These are phyloP conservation scores for Echinarachnius parma DNA, from an alignment of 53 echinoderm and acorn worm species.

Conservation along the genomic window DNA sequence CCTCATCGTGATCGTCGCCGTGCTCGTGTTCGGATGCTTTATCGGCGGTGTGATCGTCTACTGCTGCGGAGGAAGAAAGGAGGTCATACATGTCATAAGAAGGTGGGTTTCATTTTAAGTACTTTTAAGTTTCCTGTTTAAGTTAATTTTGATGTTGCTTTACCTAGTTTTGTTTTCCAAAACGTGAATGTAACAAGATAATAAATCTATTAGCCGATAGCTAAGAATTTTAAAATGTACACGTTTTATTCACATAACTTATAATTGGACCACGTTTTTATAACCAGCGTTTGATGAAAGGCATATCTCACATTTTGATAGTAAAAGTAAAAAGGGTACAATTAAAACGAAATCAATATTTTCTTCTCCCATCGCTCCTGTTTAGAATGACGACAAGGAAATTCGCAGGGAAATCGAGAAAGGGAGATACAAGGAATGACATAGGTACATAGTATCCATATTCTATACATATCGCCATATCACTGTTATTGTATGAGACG, in stretches of 20 bases:
- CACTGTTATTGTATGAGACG: no score
- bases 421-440: neutral
- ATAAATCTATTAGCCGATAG: no score
- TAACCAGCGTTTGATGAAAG: no score
- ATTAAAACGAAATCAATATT: neutral
- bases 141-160: no score
- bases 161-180: neutral
- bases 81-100: constrained; percentile 29
- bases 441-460: no score
- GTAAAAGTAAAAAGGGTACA: no score
- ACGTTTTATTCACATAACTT: no score
- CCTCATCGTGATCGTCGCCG: constrained; percentile 23
- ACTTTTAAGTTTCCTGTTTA: no score
- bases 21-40: constrained; percentile 8
- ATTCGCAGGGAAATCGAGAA: constrained; percentile 10
- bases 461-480: no score
- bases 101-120: constrained; percentile 3
- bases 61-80: constrained; percentile 23
- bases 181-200: neutral
- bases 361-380: neutral
- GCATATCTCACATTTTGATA: no score
- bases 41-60: constrained; percentile 32
- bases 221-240: no score
- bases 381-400: constrained; percentile 24
- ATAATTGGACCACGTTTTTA: no score